Evolutionary conservation across 2,797 vertebrate species (phyloP).

Genomic region (Rhynchotus rufescens): DNA sequence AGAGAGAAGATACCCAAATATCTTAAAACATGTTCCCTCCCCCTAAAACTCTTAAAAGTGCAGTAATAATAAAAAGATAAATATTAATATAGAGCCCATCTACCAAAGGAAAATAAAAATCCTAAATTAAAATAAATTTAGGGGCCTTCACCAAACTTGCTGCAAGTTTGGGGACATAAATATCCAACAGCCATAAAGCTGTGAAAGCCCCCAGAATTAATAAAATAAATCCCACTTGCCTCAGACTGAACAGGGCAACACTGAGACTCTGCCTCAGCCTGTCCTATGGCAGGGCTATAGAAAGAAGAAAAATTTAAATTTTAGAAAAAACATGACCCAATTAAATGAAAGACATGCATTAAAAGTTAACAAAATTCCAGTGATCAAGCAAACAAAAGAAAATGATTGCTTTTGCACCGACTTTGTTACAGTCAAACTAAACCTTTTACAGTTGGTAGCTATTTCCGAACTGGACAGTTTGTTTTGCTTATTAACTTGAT

Average conservation of each 20-base stretch:
- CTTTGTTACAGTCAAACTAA: conserved; percentile 39
- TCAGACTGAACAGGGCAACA: conserved; percentile 98
- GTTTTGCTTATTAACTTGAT: conserved; percentile 68
- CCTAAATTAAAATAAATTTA: conserved; percentile 88
- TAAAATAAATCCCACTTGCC: conserved; percentile 98
- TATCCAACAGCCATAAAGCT: conserved; percentile 95
- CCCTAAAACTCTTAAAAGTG: conserved; percentile 61
- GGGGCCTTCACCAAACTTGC: conserved; percentile 99
- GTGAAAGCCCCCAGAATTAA: conserved; percentile 93
- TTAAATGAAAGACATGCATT: conserved; percentile 85
- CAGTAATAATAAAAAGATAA: conserved; percentile 72
- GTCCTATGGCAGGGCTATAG: conserved; percentile 97
- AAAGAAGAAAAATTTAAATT: conserved; percentile 97
- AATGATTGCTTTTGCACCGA: conserved; percentile 31
- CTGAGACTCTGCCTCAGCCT: conserved; percentile 98
- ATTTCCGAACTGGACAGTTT: conserved; percentile 32
- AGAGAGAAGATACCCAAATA: conserved; percentile 39
- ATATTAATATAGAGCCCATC: conserved; percentile 87
- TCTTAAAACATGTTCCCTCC: conserved; percentile 42
- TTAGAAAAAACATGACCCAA: conserved; percentile 91
- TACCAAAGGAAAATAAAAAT: conserved; percentile 83
- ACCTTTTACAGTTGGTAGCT: neutral
- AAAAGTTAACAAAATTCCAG: conserved; percentile 78
- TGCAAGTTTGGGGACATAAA: conserved; percentile 96
- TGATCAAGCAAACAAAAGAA: conserved; percentile 80